Conservation (phyloP, 2,797 vertebrate species). For the Megaceryle alcyon region DNA sequence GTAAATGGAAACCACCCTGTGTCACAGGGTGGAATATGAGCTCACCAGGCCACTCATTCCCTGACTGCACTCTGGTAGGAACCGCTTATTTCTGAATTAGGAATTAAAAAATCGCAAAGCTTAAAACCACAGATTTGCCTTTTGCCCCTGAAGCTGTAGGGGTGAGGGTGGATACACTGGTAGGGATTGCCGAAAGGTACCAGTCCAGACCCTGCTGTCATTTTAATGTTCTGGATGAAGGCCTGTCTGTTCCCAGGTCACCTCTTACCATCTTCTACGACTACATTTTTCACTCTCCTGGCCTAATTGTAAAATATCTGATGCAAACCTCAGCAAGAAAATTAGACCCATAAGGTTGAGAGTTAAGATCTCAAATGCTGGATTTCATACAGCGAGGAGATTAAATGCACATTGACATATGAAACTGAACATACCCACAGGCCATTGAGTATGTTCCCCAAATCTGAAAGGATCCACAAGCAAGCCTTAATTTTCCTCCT, state of each 20-base stretch:
- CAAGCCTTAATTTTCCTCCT: not conserved
- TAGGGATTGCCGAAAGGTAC: not conserved
- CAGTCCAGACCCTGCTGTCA: not conserved
- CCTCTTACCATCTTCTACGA: not conserved
- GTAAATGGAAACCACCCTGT: not conserved
- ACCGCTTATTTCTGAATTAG: not conserved
- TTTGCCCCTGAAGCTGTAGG: not conserved
- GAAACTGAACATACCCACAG: not conserved
- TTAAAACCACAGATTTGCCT: not conserved
- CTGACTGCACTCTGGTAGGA: not conserved
- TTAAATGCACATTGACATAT: not conserved
- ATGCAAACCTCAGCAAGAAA: not conserved
- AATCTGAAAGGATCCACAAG: not conserved
- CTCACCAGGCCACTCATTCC: not conserved
- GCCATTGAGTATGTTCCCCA: not conserved
- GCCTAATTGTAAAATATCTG: not conserved
- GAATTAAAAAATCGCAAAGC: not conserved
- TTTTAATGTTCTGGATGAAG: not conserved
- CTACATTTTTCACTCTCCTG: not conserved
- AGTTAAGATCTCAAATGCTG: not conserved
- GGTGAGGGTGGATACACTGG: rapidly evolving
- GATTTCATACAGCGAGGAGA: not conserved
- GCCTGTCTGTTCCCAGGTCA: not conserved
- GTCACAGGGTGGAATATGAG: not conserved
- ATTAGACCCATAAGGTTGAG: not conserved